A percentile compares a stretch with the other conserved stretches of the same genome.
Evolutionary conservation across 2,888 invertebrate species (phyloP).

Genomic region (Drosophila bunnanda): DNA sequence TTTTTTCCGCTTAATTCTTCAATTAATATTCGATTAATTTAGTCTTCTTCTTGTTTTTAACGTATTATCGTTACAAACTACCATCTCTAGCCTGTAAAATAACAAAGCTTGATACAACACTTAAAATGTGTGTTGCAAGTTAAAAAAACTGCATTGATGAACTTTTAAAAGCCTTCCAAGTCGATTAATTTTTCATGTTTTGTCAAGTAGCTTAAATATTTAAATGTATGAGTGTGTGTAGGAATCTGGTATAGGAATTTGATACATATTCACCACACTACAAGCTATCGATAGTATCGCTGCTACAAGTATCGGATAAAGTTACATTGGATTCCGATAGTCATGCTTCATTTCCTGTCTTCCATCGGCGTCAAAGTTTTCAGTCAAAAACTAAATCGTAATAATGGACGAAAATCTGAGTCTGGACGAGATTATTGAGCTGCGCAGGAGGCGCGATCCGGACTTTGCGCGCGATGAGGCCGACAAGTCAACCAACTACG

Average conservation of each 20-base stretch:
- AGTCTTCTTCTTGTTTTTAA: not conserved
- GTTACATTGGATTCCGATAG: not conserved
- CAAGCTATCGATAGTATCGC: not conserved
- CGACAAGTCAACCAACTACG: conserved; percentile 50
- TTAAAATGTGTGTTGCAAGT: too few relatives aligned
- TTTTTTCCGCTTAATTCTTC: too few relatives aligned
- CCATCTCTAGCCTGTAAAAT: too few relatives aligned
- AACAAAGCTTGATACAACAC: too few relatives aligned
- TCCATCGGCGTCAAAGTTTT: not conserved
- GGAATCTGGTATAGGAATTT: not conserved
- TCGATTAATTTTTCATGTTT: too few relatives aligned
- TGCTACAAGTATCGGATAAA: not conserved
- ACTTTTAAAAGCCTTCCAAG: too few relatives aligned
- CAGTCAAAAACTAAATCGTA: too few relatives aligned
- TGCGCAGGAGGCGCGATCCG: conserved; percentile 41
- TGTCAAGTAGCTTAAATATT: too few relatives aligned
- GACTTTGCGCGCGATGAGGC: conserved; percentile 41
- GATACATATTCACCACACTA: not conserved
- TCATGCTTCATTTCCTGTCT: not conserved
- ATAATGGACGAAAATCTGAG: conserved; percentile 39
- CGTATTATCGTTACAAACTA: not conserved
- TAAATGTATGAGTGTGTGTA: too few relatives aligned
- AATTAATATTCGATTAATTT: not conserved
- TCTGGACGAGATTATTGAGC: conserved; percentile 65
- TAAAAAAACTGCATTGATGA: too few relatives aligned